Percentiles rank a stretch among this genome's conserved stretches.
These are phyloP conservation scores for Lasaia peninsularis DNA, from an alignment of 1,140 invertebrate species.

Conservation along the genomic window DNA sequence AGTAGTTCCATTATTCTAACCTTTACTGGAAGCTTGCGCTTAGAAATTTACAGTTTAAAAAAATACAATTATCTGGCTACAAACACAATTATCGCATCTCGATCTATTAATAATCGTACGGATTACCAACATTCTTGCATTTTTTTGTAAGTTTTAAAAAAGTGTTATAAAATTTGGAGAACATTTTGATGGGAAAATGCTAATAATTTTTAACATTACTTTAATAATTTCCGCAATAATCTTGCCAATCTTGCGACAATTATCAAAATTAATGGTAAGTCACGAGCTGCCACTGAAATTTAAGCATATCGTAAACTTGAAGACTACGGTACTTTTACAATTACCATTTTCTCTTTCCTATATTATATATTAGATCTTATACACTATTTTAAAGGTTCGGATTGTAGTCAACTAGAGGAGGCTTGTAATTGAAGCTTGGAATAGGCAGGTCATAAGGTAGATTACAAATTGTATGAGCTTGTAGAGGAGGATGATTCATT, in stretches of 20 bases:
- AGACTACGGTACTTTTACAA: slow-evolving; percentile 68
- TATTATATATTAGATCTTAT: slow-evolving; percentile 68
- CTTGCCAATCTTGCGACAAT: slow-evolving; percentile 5
- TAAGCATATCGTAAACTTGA: slow-evolving; percentile 72
- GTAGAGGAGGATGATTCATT: slow-evolving; percentile 29
- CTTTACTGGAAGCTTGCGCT: too few relatives aligned
- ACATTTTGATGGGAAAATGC: too few relatives aligned
- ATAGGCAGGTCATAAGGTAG: slow-evolving; percentile 30
- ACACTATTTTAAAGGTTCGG: slow-evolving; percentile 57
- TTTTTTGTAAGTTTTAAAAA: too few relatives aligned
- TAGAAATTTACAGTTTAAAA: too few relatives aligned
- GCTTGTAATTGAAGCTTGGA: slow-evolving; percentile 18
- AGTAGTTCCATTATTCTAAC: too few relatives aligned
- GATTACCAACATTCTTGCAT: too few relatives aligned
- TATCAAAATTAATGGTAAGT: slow-evolving; percentile 32
- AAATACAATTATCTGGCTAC: too few relatives aligned
- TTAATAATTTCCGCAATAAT: background rate
- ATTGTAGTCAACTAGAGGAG: slow-evolving; percentile 12
- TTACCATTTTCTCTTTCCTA: slow-evolving; percentile 71
- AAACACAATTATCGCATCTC: too few relatives aligned
- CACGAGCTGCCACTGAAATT: slow-evolving; percentile 66
- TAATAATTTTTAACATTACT: too few relatives aligned
- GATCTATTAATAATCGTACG: too few relatives aligned
- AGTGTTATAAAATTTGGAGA: too few relatives aligned
- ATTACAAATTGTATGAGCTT: slow-evolving; percentile 32